A percentile compares a stretch with the other conserved stretches of the same genome.
phyloP scores from a whole-genome alignment of 2,113 vertebrate genomes.

The Sceloporus undulatus region DNA sequence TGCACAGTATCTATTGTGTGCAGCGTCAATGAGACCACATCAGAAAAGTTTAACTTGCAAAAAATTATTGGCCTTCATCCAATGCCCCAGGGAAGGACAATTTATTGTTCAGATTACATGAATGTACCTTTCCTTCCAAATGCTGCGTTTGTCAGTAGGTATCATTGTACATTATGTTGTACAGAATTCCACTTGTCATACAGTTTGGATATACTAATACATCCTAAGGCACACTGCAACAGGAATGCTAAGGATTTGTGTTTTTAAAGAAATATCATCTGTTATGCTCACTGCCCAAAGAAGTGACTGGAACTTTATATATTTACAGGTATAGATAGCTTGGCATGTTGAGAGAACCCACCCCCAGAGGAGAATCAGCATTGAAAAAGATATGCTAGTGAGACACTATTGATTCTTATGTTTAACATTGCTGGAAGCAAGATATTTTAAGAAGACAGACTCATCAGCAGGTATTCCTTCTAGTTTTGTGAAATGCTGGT shows the following conservation, averaged over 20 bases:
- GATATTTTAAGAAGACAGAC: not conserved
- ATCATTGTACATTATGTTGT: not conserved
- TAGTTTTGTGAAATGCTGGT: not conserved
- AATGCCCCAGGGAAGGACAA: not conserved
- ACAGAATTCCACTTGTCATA: not conserved
- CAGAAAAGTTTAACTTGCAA: constrained; percentile 16
- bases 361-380: not conserved
- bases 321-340: not conserved
- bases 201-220: not conserved
- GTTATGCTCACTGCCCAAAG: not conserved
- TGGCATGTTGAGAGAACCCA: not conserved
- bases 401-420: not conserved
- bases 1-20: not conserved
- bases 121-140: not conserved
- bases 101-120: constrained; percentile 6
- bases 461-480: not conserved
- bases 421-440: not conserved
- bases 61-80: constrained; percentile 15
- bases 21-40: not conserved
- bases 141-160: constrained; percentile 5
- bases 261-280: not conserved
- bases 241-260: not conserved
- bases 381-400: too few species aligned
- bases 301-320: not conserved
- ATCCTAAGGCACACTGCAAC: too few species aligned